Conservation (phyloP, 2,113 vertebrate species). For the Limnothrissa miodon region DNA sequence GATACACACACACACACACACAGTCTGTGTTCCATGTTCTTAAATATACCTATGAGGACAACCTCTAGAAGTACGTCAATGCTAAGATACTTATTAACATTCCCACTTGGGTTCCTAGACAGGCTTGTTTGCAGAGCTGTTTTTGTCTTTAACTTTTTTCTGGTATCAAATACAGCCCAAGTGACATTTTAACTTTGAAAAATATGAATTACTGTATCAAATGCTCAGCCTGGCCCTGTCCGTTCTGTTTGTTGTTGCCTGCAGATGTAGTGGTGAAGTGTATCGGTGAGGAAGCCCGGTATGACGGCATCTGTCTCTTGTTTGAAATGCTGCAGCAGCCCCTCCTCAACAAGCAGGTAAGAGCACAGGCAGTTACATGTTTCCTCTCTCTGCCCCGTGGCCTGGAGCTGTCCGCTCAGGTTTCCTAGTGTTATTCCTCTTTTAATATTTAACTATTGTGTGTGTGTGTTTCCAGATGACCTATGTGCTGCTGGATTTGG, state of each 20-base stretch:
- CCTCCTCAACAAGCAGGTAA: slow-evolving; percentile 96
- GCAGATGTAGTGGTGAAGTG: slow-evolving; percentile 83
- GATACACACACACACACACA: neutral
- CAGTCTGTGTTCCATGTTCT: too few relatives aligned
- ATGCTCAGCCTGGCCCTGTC: neutral
- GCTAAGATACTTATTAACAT: neutral
- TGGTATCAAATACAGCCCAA: neutral
- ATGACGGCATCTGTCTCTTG: slow-evolving; percentile 83
- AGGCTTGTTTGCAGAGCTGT: neutral
- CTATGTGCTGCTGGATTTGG: slow-evolving; percentile 89
- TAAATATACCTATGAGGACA: too few relatives aligned
- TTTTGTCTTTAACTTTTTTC: neutral
- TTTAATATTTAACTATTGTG: slow-evolving; percentile 19
- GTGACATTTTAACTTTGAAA: neutral
- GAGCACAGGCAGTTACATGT: neutral
- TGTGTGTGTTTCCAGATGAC: slow-evolving; percentile 76
- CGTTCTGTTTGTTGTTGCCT: neutral
- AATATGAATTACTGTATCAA: too few relatives aligned
- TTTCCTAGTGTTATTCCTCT: neutral
- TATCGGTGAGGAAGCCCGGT: slow-evolving; percentile 86
- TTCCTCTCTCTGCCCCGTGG: neutral
- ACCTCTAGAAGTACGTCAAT: too few relatives aligned
- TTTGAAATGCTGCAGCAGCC: slow-evolving; percentile 92
- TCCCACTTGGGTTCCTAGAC: neutral
- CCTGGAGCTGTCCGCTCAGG: neutral